Evolutionary conservation across 2,888 invertebrate species (phyloP).

Genomic region (Hemistola chrysoprasaria): DNA sequence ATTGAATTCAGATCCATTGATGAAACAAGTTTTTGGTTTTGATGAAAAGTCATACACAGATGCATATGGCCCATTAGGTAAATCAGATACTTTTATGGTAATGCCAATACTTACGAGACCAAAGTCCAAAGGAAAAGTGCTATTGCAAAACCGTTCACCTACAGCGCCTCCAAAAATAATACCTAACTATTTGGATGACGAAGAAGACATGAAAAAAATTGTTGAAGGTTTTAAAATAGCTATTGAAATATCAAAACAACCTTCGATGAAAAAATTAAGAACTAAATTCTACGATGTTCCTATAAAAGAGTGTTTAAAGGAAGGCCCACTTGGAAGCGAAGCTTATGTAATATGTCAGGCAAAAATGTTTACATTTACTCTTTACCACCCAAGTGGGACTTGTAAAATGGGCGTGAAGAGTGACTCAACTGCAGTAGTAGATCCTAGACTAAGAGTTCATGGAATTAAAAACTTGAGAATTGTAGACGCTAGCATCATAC

Average conservation of each 20-base stretch:
- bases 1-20: too few species aligned
- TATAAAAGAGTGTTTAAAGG: slow-evolving; percentile 65
- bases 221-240: slow-evolving; percentile 83
- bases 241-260: slow-evolving; percentile 38
- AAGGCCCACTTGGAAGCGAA: slow-evolving; percentile 82
- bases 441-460: slow-evolving; percentile 83
- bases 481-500: slow-evolving; percentile 90
- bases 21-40: too few species aligned
- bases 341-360: slow-evolving; percentile 81
- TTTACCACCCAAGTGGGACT: slow-evolving; percentile 85
- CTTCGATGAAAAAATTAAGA: too few species aligned
- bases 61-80: too few species aligned
- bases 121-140: slow-evolving; percentile 84
- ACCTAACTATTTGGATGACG: slow-evolving; percentile 87
- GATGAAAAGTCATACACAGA: not conserved
- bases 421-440: slow-evolving; percentile 84
- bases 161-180: slow-evolving; percentile 86
- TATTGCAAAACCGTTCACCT: slow-evolving; percentile 86
- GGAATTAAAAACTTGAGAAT: slow-evolving; percentile 86
- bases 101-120: slow-evolving; percentile 87
- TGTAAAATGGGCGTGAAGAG: slow-evolving; percentile 84
- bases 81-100: too few species aligned
- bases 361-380: slow-evolving; percentile 81
- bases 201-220: slow-evolving; percentile 83
- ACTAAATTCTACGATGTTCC: too few species aligned